A percentile compares a stretch with the other conserved stretches of the same genome.
Conservation (phyloP, 2,888 invertebrate species). For the Seira sanloemensis region DNA sequence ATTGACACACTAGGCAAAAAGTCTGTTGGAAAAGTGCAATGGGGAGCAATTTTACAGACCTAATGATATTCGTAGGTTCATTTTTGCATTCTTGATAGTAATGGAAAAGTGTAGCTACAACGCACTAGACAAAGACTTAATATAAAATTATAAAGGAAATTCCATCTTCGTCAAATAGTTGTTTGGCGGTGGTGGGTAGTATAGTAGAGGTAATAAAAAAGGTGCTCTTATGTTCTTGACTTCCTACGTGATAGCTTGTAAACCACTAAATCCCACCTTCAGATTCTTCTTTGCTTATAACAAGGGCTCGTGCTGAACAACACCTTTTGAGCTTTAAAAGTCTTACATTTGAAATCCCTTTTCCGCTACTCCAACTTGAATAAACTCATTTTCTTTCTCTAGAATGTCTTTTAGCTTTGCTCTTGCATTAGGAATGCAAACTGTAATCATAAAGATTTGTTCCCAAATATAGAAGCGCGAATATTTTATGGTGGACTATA, state of each 20-base stretch:
- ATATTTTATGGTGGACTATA: conserved; percentile 54
- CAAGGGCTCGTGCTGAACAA: neutral
- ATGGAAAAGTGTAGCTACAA: conserved; percentile 32
- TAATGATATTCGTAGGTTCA: conserved; percentile 65
- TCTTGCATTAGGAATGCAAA: no score
- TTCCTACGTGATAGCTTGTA: conserved; percentile 9
- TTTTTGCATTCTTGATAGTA: conserved; percentile 52
- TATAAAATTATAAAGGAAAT: neutral
- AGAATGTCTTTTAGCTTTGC: neutral
- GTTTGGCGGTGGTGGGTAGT: conserved; percentile 1
- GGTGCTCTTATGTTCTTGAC: conserved; percentile 12
- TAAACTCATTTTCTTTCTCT: conserved; percentile 23
- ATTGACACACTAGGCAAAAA: conserved; percentile 51
- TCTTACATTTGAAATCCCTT: neutral
- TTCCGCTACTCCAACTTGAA: neutral
- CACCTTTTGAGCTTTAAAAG: neutral
- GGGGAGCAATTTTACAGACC: conserved; percentile 58
- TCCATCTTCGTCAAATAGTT: neutral
- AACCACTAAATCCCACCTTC: conserved; percentile 1
- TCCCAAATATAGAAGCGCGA: conserved; percentile 54
- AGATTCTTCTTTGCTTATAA: neutral
- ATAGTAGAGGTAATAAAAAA: neutral
- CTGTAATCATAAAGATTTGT: conserved; percentile 15
- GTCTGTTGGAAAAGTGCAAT: conserved; percentile 24
- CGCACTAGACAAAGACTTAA: neutral